Base-by-base conservation (phyloP, 1,140 invertebrate species). In the Drosophila sproati region DNA sequence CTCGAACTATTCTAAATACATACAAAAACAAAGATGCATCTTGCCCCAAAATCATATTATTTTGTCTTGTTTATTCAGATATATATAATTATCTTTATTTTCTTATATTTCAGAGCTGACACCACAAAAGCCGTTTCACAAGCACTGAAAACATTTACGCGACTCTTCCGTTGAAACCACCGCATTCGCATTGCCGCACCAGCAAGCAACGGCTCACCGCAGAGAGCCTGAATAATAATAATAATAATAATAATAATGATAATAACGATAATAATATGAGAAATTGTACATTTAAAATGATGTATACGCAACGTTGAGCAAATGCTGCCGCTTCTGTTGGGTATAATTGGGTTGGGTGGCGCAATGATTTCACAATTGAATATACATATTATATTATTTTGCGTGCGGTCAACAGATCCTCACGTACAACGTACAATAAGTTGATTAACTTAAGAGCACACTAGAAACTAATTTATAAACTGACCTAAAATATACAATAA, bases 61-160 rank as follows among this genome's bases (percentile, higher is more conserved):
- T 20, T 1, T 1, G 1, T 20, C 20, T 20, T 20, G 20, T 20
- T 20, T 20, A 20, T 20, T 20, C 20, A 0, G 1, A 20, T 20
- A 20, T 20, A 20, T 20, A 20, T 20, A 20, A 20, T 2, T 1
- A 20, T 20, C 1, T 20, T 20, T 20, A 20, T 20, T 81, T 83
- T 82, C 75, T 93, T 89, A 61, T 80, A 75, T 95, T 95, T 28
- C 92, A 97, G 96, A 77, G 94, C 95, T 43, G 94, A 96, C 48
- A 94, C 95, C 77, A 92, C 95, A 56, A 97, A 96, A 93, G 93
- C 94, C 35, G 94, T 97, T 50, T 95, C 94, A 6, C 93, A 95
- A 77, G 95, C 95, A 28, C 85, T 98, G 59, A 94, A 96, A 92
- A 95, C 96, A 77, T 97, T 98, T 89, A 95, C 95, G 34, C 94